phyloP scores from a whole-genome alignment of 2,888 invertebrate species.

The Hedya salicella region DNA sequence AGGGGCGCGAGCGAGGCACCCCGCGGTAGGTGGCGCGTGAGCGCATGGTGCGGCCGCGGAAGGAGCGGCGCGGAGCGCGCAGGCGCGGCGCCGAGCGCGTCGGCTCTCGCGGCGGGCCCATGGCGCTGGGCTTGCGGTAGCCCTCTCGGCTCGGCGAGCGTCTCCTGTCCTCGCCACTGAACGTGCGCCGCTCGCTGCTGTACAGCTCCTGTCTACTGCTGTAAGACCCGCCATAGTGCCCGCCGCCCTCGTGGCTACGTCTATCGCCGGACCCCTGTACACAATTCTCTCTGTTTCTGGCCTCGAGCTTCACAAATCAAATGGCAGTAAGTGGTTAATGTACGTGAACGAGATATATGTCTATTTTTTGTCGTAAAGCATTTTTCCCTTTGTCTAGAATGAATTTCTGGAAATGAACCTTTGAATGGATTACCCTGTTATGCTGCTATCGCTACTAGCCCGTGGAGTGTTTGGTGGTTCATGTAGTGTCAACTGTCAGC shows the following conservation, averaged over 20 bases:
- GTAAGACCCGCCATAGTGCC: conserved; percentile 83
- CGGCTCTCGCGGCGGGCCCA: conserved; percentile 80
- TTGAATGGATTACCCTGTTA: conserved; percentile 30
- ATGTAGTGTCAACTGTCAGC: conserved; percentile 22
- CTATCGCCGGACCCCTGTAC: conserved; percentile 84
- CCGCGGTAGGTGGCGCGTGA: conserved; percentile 83
- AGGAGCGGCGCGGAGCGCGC: conserved; percentile 82
- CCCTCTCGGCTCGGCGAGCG: conserved; percentile 82
- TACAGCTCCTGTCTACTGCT: conserved; percentile 85
- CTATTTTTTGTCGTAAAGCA: conserved; percentile 41
- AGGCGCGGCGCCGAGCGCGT: conserved; percentile 70
- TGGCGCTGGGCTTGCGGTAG: conserved; percentile 79
- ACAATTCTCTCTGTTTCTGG: conserved; percentile 78
- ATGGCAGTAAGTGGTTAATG: conserved; percentile 59
- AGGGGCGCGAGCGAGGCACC: conserved; percentile 81
- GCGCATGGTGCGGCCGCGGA: conserved; percentile 82
- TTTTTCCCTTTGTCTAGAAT: conserved; percentile 24
- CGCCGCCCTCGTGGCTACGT: conserved; percentile 84
- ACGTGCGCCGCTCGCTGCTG: conserved; percentile 78
- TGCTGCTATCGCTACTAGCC: conserved; percentile 33
- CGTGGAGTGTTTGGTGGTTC: conserved; percentile 29
- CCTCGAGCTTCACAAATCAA: conserved; percentile 63
- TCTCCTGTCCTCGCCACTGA: conserved; percentile 82
- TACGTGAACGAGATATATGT: conserved; percentile 46
- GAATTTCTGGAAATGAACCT: conserved; percentile 31